Percentiles rank a stretch among this genome's conserved stretches.
phyloP scores from a whole-genome alignment of 1,140 invertebrate genomes.

The Epicauta chinensis region DNA sequence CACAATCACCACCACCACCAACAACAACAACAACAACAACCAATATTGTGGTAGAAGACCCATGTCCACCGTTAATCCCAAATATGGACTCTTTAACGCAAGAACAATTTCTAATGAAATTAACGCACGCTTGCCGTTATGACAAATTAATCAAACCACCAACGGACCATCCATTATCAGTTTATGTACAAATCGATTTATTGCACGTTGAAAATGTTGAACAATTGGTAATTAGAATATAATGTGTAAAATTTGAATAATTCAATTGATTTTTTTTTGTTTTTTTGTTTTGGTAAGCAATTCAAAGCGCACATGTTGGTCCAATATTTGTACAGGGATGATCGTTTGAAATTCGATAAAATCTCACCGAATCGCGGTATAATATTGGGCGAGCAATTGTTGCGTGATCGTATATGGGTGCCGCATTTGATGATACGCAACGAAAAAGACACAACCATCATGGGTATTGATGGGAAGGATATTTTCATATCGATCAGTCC shows the following conservation, averaged over 20 bases:
- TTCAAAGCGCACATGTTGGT: slow-evolving; percentile 75
- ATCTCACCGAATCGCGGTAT: slow-evolving; percentile 58
- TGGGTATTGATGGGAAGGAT: slow-evolving; percentile 72
- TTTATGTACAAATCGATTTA: slow-evolving; percentile 36
- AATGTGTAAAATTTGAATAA: neutral
- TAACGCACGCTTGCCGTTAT: slow-evolving; percentile 69
- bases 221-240: slow-evolving; percentile 27
- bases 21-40: no score
- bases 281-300: no score
- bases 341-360: slow-evolving; percentile 56
- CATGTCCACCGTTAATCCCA: no score
- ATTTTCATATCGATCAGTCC: slow-evolving; percentile 70
- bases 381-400: slow-evolving; percentile 63
- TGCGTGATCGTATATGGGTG: slow-evolving; percentile 67
- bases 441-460: slow-evolving; percentile 67
- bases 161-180: slow-evolving; percentile 21
- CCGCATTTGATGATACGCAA: slow-evolving; percentile 77
- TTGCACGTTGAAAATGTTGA: slow-evolving; percentile 39
- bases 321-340: slow-evolving; percentile 68
- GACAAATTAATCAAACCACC: slow-evolving; percentile 63
- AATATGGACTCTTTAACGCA: no score
- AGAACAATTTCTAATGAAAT: no score
- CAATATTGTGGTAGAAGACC: no score
- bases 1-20: no score
- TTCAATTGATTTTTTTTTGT: no score